Base-by-base conservation (phyloP, 2,888 invertebrate species). In the Caenorhabditis sp. region DNA sequence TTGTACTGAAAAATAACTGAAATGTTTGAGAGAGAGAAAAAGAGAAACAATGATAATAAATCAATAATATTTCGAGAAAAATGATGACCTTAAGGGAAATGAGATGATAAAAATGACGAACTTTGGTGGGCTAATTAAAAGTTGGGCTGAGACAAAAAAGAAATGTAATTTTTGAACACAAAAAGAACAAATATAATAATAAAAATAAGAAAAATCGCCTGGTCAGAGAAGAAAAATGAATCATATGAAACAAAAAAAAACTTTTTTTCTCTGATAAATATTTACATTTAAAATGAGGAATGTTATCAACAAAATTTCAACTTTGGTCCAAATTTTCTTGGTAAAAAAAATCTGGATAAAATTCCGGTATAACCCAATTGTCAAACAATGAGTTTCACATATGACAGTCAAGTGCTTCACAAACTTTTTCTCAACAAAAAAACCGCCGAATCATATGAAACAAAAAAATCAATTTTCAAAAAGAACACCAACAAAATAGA, bases 1-100 rank as follows among this genome's bases (percentile, higher is more conserved):
- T 6, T 31, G 12, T n/a, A 10, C 21, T 63, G 26, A 55, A 43
- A 55, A 55, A 57, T 14, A 63, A 63, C 23, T 21, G 21, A 17
- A 36, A 12, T 2, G 21, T n/a, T 21, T 23, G 14, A 51, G 23
- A 24, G 31, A 58, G 6, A 21, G 8, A 21, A 27, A 43, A n/a
- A 37, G 37, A 37, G 10, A 14, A 21, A 37, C 24, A 53, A 21
- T 50, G 50, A 50, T 14, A 54, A 54, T 54, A 54, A 24, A 19
- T 19, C 54, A 24, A 24, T 23, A 54, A 3, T 24, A 19, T 23
- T 24, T 19, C 5, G 19, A 19, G 14, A 24, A 23, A 24, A 23
- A 23, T 14, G n/a, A n/a, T 50, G 50, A n/a, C 50, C 31, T 31
- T 31, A 31, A 10, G 37, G 14, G 10, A 14, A 37, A 50, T 17